Evolutionary conservation across 2,797 vertebrate species (phyloP).

Genomic region (Chiroxiphia lanceolata): DNA sequence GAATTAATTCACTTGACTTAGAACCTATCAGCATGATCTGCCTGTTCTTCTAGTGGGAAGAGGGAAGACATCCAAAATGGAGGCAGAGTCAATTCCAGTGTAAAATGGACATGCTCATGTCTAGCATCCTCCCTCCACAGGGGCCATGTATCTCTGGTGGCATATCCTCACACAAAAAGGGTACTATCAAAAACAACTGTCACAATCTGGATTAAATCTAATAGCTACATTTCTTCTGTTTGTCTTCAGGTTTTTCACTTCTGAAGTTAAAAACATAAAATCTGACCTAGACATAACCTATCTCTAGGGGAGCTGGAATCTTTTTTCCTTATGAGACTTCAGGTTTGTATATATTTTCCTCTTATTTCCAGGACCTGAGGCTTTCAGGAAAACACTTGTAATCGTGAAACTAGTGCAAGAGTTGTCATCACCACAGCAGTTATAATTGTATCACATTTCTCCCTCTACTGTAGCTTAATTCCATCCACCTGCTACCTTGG

Average conservation of each 20-base stretch:
- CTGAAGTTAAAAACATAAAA: not conserved
- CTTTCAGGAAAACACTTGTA: not conserved
- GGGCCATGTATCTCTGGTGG: accelerated
- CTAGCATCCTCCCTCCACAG: not conserved
- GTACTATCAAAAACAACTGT: not conserved
- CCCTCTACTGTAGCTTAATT: not conserved
- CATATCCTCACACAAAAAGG: not conserved
- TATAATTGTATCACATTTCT: not conserved
- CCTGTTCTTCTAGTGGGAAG: not conserved
- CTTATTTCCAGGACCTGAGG: not conserved
- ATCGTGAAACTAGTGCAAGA: not conserved
- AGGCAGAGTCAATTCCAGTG: not conserved
- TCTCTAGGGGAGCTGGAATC: accelerated
- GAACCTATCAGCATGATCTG: not conserved
- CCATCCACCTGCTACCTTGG: not conserved
- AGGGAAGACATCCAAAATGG: not conserved
- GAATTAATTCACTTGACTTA: not conserved
- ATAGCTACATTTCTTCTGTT: not conserved
- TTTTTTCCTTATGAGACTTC: not conserved
- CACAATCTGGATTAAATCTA: not conserved
- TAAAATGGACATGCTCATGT: not conserved
- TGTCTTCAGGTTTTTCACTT: not conserved
- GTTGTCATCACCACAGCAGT: not conserved
- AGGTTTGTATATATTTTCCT: not conserved
- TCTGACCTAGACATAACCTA: not conserved